A percentile compares a stretch with the other conserved stretches of the same genome.
These are phyloP conservation scores for Callionymus lyra DNA, from an alignment of 2,113 vertebrate genomes.

Conservation along the genomic window DNA sequence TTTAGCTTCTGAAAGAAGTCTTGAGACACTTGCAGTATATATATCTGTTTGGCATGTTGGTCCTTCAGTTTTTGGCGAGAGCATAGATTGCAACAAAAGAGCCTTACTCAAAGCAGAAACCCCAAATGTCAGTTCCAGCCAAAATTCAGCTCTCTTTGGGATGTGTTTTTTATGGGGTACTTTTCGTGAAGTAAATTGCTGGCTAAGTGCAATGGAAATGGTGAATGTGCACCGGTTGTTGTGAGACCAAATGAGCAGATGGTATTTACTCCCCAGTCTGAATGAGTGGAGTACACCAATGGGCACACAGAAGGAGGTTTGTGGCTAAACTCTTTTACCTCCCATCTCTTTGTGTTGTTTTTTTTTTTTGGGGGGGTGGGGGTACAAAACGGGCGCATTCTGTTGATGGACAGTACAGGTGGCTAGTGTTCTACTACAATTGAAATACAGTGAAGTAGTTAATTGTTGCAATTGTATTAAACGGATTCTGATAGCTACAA, in stretches of 20 bases:
- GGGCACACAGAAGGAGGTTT: slow-evolving; percentile 57
- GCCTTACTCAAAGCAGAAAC: too few species aligned
- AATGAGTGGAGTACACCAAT: slow-evolving; percentile 58
- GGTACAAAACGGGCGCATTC: slow-evolving; percentile 53
- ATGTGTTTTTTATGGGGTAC: slow-evolving; percentile 29
- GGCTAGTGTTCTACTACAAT: too few species aligned
- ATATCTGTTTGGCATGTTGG: too few species aligned
- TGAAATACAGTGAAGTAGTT: too few species aligned
- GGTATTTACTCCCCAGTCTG: slow-evolving; percentile 54
- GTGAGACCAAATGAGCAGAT: slow-evolving; percentile 60
- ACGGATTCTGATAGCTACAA: too few species aligned
- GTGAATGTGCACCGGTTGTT: slow-evolving; percentile 50
- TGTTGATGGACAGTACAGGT: slow-evolving; percentile 44
- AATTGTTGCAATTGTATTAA: too few species aligned
- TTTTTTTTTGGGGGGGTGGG: slow-evolving; percentile 8
- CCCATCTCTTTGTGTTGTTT: slow-evolving; percentile 49
- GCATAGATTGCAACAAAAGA: too few species aligned
- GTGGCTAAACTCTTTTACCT: slow-evolving; percentile 64
- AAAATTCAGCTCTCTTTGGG: too few species aligned
- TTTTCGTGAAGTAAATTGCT: slow-evolving; percentile 53
- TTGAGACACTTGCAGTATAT: too few species aligned
- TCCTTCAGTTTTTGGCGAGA: too few species aligned
- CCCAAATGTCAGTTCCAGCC: slow-evolving; percentile 2
- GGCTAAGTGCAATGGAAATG: slow-evolving; percentile 37
- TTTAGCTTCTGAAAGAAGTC: too few species aligned